Evolutionary conservation across 2,888 invertebrate species (phyloP), one percentile per base, ranked within the genome.

Genomic region (Pseudococcus jackbeardsleyi): DNA sequence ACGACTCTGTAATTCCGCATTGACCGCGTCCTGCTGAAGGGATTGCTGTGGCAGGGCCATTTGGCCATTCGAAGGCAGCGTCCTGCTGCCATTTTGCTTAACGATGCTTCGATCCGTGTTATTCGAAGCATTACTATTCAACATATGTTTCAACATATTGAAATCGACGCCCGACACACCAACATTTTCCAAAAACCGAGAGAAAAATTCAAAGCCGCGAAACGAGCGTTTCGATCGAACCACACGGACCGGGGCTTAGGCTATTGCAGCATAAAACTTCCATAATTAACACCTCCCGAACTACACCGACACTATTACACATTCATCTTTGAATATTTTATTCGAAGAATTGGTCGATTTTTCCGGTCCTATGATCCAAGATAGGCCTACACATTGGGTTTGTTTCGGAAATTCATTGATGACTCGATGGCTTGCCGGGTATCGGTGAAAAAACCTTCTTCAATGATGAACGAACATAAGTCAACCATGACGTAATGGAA

Each of bases 191-290:
- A 33, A 33, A 33, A 33, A 19, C 33, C 33, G 19, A 82, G 8
- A 42, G 9, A 33, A 26, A 50, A 46, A 50, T 50, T 17, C 11
- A 50, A 39, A 22, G 17, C 19, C 17, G n/a, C 33, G n/a, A 50
- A 42, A 54, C 54, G 54, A 6, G 9, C n/a, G 0, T 15, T 33
- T 85, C 2, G 26, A 33, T 33, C 26, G 26, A 33, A 33, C 26
- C 26, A 3, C 26, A 3, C 59, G 86, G 86, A 68, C 90, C 90
- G 26, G 91, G 91, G 89, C 91, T 91, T 89, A 91, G 90, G 89
- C 91, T 91, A 90, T 91, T 91, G 90, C 91, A 91, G 89, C 91
- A 91, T 89, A 90, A 89, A 87, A 91, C 90, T 90, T 90, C 90
- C 91, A 91, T 90, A 19, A 72, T 72, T 72, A 72, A 72, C 68